Evolutionary conservation across 2,888 invertebrate species (phyloP).

Genomic region (Mimachlamys varia): DNA sequence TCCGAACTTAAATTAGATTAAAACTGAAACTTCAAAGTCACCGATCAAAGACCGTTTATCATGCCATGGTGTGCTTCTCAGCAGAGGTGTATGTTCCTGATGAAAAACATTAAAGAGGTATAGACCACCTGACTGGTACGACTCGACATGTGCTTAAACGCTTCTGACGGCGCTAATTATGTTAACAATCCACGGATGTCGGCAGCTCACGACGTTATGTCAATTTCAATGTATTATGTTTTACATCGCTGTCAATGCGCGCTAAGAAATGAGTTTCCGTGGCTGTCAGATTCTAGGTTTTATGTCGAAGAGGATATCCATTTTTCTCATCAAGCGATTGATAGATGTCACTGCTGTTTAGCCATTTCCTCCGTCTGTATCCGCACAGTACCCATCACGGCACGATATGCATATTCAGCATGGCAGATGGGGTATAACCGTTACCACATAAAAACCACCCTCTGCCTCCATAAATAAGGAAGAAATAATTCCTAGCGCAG

Average conservation of each 20-base stretch:
- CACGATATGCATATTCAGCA: conserved; percentile 4
- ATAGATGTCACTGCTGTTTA: conserved; percentile 45
- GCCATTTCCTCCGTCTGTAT: neutral
- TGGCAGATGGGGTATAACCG: conserved; percentile 27
- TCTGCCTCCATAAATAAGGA: neutral
- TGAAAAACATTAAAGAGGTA: conserved; percentile 49
- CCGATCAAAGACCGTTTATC: conserved; percentile 50
- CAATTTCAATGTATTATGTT: conserved; percentile 51
- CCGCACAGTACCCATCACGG: conserved; percentile 1
- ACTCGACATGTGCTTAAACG: conserved; percentile 47
- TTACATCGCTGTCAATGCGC: conserved; percentile 53
- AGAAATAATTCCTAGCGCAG: neutral
- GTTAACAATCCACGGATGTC: conserved; percentile 54
- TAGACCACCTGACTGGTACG: conserved; percentile 52
- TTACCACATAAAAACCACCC: neutral
- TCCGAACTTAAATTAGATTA: conserved; percentile 20
- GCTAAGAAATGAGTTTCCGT: conserved; percentile 44
- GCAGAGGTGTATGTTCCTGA: conserved; percentile 49
- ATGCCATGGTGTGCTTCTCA: conserved; percentile 39
- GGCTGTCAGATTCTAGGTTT: conserved; percentile 46
- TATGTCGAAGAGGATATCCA: conserved; percentile 49
- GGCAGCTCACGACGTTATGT: conserved; percentile 52
- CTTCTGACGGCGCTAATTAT: conserved; percentile 52
- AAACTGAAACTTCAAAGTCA: conserved; percentile 45
- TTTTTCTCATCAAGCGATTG: conserved; percentile 43